Base-by-base conservation (phyloP, 2,113 vertebrate species). In the Dromaius novaehollandiae region DNA sequence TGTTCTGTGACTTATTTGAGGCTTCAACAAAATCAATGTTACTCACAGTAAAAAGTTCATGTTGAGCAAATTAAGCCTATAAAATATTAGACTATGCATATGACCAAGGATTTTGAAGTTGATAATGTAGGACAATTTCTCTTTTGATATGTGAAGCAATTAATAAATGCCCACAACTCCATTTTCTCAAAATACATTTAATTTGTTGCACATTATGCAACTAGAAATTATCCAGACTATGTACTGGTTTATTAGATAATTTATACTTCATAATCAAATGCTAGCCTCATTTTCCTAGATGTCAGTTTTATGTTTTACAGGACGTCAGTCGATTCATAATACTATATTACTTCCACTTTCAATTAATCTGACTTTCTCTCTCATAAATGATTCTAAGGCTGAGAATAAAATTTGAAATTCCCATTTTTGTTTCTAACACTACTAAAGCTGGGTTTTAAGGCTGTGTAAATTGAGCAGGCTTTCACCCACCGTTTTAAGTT, bases 1-100 rank as follows among this genome's bases (percentile, higher is more conserved):
- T 96, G 70, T 86, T 86, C 75, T 85, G n/a, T 95, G 65, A 81
- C 81, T 97, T 97, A 95, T 42, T 86, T 82, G 88, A 97, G 61
- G 51, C 63, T 96, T 75, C 5, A 3, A 78, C 92, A 95, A 96
- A 98, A 97, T 97, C 94, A 95, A 0, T 89, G 93, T 95, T 96
- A 93, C 88, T 97, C 88, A 70, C 75, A 93, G 73, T 44, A 75
- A 83, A 94, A 96, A 97, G 93, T 97, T 78, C 94, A 91, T 82
- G 74, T 75, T 95, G 86, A 86, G 40, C 55, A 95, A 95, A 93
- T 96, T 93, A 95, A 90, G 80, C 48, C 24, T 58, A 50, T 94
- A 64, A 92, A 70, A 89, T 94, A 74, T 69, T 95, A 82, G 75
- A 95, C 78, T 87, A 86, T 87, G 44, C 46, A 65, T 90, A 82